phyloP scores from a whole-genome alignment of 2,888 invertebrate species.

The Oeneis ivallda region DNA sequence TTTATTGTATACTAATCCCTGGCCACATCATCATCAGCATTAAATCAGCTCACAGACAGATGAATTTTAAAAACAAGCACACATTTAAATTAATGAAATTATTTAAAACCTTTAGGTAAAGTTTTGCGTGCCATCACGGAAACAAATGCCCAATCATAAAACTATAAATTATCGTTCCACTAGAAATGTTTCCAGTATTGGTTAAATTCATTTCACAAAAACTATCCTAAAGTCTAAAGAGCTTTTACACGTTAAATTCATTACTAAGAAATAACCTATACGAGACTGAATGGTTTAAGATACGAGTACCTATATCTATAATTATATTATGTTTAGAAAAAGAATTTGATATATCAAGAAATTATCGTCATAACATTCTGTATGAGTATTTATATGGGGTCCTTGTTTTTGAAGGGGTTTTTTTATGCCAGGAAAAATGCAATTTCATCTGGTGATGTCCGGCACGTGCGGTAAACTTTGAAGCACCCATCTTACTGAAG shows the following conservation, averaged over 20 bases:
- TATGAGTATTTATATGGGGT: not conserved
- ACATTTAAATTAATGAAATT: no score
- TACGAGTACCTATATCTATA: not conserved
- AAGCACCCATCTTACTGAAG: constrained; percentile 16
- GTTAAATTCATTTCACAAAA: not conserved
- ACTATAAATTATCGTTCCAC: no score
- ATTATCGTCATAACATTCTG: not conserved
- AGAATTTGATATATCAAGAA: not conserved
- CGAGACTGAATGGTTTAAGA: no score
- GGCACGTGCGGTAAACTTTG: constrained; percentile 25
- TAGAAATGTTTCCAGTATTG: no score
- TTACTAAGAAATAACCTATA: no score
- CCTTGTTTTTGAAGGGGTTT: not conserved
- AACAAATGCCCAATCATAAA: no score
- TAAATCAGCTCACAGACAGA: no score
- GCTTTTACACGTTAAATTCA: not conserved
- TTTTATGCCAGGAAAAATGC: constrained; percentile 14
- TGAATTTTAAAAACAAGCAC: no score
- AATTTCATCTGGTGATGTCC: constrained; percentile 17
- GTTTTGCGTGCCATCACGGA: not conserved
- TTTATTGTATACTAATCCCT: no score
- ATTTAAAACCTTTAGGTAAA: not conserved
- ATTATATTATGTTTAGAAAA: not conserved
- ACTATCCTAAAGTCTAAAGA: not conserved
- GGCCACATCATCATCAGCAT: no score